These are phyloP conservation scores for Dorcus parallelipipedus DNA, from an alignment of 2,888 invertebrate genomes.

Conservation along the genomic window DNA sequence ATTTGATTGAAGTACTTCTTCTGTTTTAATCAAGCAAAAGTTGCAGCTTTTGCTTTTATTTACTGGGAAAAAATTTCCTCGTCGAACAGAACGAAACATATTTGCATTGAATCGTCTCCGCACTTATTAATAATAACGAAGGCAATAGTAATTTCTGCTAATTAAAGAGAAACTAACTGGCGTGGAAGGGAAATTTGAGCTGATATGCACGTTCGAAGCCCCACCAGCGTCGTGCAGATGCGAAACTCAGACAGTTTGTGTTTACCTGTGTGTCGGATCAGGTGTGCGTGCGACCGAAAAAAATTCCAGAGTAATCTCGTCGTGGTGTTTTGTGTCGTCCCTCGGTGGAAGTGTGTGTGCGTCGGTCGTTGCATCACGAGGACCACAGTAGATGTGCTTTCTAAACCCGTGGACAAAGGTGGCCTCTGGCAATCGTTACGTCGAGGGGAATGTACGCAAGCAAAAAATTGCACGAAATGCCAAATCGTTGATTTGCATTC, in stretches of 20 bases:
- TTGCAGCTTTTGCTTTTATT: too few relatives aligned
- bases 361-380: slow-evolving; percentile 20
- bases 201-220: slow-evolving; percentile 11
- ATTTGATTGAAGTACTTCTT: too few relatives aligned
- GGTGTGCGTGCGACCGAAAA: slow-evolving; percentile 11
- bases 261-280: slow-evolving; percentile 15
- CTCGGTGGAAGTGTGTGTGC: slow-evolving; percentile 1
- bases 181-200: not conserved
- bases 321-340: not conserved
- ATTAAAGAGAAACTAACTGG: not conserved
- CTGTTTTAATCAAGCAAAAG: too few relatives aligned
- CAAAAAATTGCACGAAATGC: too few relatives aligned
- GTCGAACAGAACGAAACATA: too few relatives aligned
- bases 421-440: too few relatives aligned
- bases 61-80: too few relatives aligned
- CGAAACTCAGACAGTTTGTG: slow-evolving; percentile 16
- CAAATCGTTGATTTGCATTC: too few relatives aligned
- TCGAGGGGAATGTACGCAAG: too few relatives aligned
- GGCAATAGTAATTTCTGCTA: not conserved
- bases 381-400: slow-evolving; percentile 26
- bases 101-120: too few relatives aligned
- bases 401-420: slow-evolving; percentile 4
- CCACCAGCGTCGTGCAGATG: slow-evolving; percentile 13
- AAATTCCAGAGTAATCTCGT: not conserved
- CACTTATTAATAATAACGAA: too few relatives aligned